Evolutionary conservation across 1,140 invertebrate genomes (phyloP).

Genomic region (Drosophila guanche): DNA sequence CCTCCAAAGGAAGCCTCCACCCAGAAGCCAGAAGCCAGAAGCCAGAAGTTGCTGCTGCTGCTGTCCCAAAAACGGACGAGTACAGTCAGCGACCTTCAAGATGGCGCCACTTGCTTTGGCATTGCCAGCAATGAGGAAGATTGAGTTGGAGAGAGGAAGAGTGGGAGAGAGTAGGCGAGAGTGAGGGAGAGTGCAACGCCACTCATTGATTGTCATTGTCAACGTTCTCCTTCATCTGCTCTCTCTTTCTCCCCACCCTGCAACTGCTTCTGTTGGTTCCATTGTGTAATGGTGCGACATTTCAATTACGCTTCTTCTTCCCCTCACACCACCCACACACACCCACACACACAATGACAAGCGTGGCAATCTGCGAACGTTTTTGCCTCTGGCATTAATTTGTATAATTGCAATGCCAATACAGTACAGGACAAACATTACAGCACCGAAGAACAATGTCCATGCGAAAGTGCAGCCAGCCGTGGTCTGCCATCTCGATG

Average conservation of each 20-base stretch:
- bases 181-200: background rate
- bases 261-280: constrained; percentile 10
- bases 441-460: background rate
- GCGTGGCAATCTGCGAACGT: constrained; percentile 50
- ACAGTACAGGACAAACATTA: constrained; percentile 12
- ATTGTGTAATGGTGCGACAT: constrained; percentile 46
- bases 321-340: background rate
- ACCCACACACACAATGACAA: constrained; percentile 23
- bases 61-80: no score
- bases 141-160: no score
- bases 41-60: no score
- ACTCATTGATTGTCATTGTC: constrained; percentile 45
- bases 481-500: constrained; percentile 13
- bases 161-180: no score
- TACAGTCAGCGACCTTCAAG: constrained; percentile 3
- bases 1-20: constrained; percentile 6
- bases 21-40: no score
- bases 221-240: constrained; percentile 6
- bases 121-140: constrained; percentile 26
- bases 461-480: constrained; percentile 35
- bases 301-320: constrained; percentile 33
- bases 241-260: background rate
- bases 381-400: constrained; percentile 68
- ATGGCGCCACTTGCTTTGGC: constrained; percentile 46
- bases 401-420: constrained; percentile 71